Evolutionary conservation across 2,113 vertebrate species (phyloP).

Genomic region (Ovibos moschatus): DNA sequence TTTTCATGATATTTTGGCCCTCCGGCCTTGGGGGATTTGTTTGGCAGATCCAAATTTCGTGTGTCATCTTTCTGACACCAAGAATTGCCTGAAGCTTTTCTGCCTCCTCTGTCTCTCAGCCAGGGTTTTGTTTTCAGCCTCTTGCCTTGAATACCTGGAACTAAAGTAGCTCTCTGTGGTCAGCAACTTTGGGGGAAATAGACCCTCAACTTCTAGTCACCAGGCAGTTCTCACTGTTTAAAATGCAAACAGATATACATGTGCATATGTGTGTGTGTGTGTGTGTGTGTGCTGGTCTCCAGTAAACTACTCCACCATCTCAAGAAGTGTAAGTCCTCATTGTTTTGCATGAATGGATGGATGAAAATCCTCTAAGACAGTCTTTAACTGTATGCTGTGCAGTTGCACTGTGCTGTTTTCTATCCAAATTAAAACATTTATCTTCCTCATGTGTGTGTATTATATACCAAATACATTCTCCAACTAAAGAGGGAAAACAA

Average conservation of each 20-base stretch:
- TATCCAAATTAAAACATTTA: neutral
- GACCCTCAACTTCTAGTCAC: neutral
- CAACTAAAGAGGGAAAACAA: neutral
- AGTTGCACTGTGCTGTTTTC: neutral
- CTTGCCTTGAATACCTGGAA: neutral
- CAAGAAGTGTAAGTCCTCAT: neutral
- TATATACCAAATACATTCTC: neutral
- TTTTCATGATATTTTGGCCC: neutral
- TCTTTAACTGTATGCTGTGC: neutral
- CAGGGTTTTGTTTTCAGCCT: neutral
- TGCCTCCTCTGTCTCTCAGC: neutral
- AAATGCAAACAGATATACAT: neutral
- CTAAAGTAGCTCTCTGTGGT: neutral
- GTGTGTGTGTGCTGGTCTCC: neutral
- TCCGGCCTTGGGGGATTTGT: neutral
- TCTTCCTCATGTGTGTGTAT: neutral
- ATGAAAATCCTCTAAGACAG: neutral
- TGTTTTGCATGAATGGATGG: neutral
- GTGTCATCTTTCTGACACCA: neutral
- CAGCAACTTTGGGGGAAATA: neutral
- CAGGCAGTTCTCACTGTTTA: neutral
- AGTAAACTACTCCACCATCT: neutral
- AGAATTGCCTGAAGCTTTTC: neutral
- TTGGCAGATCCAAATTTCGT: neutral
- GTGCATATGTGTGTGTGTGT: neutral